Evolutionary conservation across 2,113 vertebrate species (phyloP), one percentile per base, ranked within the genome.

Genomic region (Glaucomys volans): DNA sequence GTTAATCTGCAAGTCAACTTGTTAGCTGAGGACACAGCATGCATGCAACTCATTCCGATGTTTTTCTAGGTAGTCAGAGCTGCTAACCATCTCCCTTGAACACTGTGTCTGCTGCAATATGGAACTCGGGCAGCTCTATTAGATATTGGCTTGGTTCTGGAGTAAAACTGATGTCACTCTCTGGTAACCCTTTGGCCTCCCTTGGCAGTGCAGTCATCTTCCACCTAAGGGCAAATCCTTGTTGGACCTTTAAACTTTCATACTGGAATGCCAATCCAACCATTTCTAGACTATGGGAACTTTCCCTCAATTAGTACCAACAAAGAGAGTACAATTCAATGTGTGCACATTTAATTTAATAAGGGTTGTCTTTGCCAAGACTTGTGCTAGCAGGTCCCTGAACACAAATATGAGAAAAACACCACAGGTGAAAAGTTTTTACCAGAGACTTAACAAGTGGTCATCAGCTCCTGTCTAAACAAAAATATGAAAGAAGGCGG

Each of bases 21-120:
- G 0, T n/a, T 84, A 52, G 42, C 22, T 80, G 16, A 18, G n/a
- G 8, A 54, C 14, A 24, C 0, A 35, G 18, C 3, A 20, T 2
- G 4, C 2, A 3, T 12, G 20, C n/a, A 24, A 1, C 1, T 91
- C 0, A 7, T 13, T 50, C 24, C n/a, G 24, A 66, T 14, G 24
- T 35, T 17, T 26, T 90, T 80, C 13, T 1, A 37, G 28, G 47
- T 88, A 16, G 10, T 16, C 37, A 28, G 12, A 13, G 30, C 16
- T 28, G 5, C n/a, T 4, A 40, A 37, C 26, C 2, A 0, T 40
- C 10, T 42, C 3, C 62, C 8, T n/a, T 40, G 44, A 74, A 54
- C 7, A n/a, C 13, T n/a, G 12, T 22, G 26, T 90, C 8, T 26
- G 4, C 17, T 44, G 16, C 10, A 4, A 0, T 26, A 4, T 14